phyloP scores from a whole-genome alignment of 2,888 invertebrate species.

The Acanthosepion pharaonis region DNA sequence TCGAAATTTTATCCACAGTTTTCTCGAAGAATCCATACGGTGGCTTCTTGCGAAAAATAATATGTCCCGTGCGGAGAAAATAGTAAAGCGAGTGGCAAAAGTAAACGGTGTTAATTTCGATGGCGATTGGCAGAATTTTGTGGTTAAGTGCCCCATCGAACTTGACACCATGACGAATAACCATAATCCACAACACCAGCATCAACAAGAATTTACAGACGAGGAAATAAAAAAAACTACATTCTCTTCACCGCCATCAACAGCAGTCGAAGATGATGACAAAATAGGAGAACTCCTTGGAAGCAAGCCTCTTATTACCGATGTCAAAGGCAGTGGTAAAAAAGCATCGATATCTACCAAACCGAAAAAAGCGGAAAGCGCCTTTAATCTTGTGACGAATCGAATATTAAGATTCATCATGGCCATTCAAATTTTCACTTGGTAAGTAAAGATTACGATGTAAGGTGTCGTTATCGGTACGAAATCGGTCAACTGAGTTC shows the following conservation, averaged over 20 bases:
- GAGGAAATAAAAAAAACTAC: neutral
- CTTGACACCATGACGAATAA: neutral
- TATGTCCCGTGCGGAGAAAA: slow-evolving; percentile 55
- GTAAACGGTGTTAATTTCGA: slow-evolving; percentile 56
- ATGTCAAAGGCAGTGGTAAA: neutral
- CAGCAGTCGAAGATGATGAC: neutral
- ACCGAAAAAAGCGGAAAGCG: neutral
- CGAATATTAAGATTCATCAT: neutral
- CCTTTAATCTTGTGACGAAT: neutral
- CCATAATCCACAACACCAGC: neutral
- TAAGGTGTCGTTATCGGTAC: no score
- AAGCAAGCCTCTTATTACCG: neutral
- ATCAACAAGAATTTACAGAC: neutral
- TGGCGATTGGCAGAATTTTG: slow-evolving; percentile 48
- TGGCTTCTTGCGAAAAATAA: slow-evolving; percentile 65
- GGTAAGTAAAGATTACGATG: neutral
- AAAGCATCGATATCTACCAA: neutral
- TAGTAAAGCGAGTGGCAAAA: slow-evolving; percentile 56
- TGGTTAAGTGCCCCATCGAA: neutral
- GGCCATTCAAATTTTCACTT: neutral
- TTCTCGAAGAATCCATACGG: slow-evolving; percentile 64
- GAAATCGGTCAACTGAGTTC: no score
- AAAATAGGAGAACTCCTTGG: neutral
- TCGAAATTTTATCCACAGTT: slow-evolving; percentile 52
- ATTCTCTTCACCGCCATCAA: neutral